Evolutionary conservation across 2,888 invertebrate genomes (phyloP), one percentile per base, ranked within the genome.

Genomic region (Hypercompe scribonia): DNA sequence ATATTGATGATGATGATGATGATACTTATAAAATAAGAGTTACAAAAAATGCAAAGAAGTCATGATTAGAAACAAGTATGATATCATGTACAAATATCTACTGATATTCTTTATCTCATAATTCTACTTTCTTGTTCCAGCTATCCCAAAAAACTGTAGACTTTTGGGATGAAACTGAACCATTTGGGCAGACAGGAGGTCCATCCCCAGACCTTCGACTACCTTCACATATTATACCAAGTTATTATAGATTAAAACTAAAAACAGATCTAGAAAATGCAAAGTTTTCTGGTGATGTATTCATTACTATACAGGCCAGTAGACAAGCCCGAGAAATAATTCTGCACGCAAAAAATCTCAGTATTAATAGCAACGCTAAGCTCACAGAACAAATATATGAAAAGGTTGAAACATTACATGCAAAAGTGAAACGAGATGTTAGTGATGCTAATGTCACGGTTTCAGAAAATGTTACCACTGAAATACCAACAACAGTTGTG

Each of bases 181-280:
- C 94, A 3, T 95, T 94, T 79, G 92, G 92, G 2, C 89, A 88
- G 75, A 79, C 86, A 2, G 84, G 80, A 33, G 66, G 81, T 28
- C 91, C 90, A 0, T 90, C 93, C 8, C 87, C 90, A 11, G 91
- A 95, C 79, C 89, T 95, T 1, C 85, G 95, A 39, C 91, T 97
- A 18, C 96, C 96, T 24, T 88, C 90, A 3, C 87, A 91, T 2
- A 88, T 97, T 10, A 86, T 90, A 36, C 97, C 97, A 11, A 92
- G 90, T 69, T 94, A 92, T 71, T 97, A 97, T 84, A 92, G 96
- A 68, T 90, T 97, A 3, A 93, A 95, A 74, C 85, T 97, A 21
- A 93, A 90, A 79, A 95, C 96, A 0, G 93, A 96, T 80, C 90
- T 97, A 50, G 92, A 94, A 13, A 91, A 91, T 50, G 92, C 93